Evolutionary conservation across 2,888 invertebrate species (phyloP).

Genomic region (Sycophila texana): DNA sequence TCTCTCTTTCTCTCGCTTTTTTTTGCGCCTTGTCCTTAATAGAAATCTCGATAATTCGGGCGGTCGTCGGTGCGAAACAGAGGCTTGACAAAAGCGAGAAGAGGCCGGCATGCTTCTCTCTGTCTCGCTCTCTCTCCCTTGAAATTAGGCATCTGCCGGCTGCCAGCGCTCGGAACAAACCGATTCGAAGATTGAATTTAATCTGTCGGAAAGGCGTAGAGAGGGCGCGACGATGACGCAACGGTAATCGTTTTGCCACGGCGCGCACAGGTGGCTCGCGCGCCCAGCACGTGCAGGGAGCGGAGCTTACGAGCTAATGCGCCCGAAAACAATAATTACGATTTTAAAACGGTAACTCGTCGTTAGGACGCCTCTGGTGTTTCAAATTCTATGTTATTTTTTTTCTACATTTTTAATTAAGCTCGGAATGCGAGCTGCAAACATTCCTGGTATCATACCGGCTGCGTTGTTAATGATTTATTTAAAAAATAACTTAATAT

Average conservation of each 20-base stretch:
- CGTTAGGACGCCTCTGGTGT: background rate
- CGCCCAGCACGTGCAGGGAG: conserved; percentile 11
- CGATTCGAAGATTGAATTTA: conserved; percentile 61
- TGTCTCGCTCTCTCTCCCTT: conserved; percentile 27
- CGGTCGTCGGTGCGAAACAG: no score
- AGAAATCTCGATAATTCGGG: conserved; percentile 39
- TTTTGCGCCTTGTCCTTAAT: conserved; percentile 23
- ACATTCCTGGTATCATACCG: no score
- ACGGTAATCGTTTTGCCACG: conserved; percentile 67
- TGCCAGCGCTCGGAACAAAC: conserved; percentile 34
- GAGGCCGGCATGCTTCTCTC: conserved; percentile 10
- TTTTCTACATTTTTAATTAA: background rate
- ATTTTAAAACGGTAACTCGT: no score
- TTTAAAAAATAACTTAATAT: no score
- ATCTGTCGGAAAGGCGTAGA: conserved; percentile 64
- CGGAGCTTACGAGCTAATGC: no score
- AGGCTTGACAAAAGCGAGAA: no score
- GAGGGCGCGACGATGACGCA: conserved; percentile 53
- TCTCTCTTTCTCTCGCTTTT: conserved; percentile 9
- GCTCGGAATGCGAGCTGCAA: no score
- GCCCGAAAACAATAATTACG: background rate
- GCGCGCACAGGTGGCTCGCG: conserved; percentile 66
- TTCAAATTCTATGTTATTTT: background rate
- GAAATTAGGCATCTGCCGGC: conserved; percentile 55
- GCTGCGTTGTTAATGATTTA: no score